Percentiles rank a stretch among this genome's conserved stretches.
These are phyloP conservation scores for Rutpela maculata DNA, from an alignment of 2,888 invertebrate genomes.

Conservation along the genomic window DNA sequence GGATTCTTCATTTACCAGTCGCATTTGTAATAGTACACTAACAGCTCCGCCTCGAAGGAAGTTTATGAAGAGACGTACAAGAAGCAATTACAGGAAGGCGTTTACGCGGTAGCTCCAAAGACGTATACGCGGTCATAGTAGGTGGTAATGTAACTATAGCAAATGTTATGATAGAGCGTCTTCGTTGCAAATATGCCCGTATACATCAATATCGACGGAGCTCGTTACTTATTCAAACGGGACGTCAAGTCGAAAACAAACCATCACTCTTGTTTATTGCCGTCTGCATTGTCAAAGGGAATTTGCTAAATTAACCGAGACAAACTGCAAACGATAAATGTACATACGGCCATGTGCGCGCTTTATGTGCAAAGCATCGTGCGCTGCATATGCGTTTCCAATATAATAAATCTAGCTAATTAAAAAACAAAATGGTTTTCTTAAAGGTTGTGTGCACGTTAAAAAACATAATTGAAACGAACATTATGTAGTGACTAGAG, in stretches of 20 bases:
- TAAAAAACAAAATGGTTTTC: slow-evolving; percentile 27
- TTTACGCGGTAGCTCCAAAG: slow-evolving; percentile 33
- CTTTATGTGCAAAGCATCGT: slow-evolving; percentile 20
- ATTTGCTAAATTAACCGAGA: slow-evolving; percentile 47
- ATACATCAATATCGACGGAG: slow-evolving; percentile 44
- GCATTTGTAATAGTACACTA: slow-evolving; percentile 32
- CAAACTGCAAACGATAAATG: slow-evolving; percentile 43
- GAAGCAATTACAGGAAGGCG: slow-evolving; percentile 34
- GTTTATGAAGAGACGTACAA: slow-evolving; percentile 33
- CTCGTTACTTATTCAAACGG: slow-evolving; percentile 44
- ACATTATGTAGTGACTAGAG: background rate
- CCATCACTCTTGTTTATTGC: slow-evolving; percentile 47
- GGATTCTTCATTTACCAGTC: slow-evolving; percentile 25
- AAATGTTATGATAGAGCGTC: slow-evolving; percentile 36
- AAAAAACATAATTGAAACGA: slow-evolving; percentile 25
- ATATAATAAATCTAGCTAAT: slow-evolving; percentile 12
- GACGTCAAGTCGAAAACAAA: slow-evolving; percentile 43
- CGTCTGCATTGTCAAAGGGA: slow-evolving; percentile 39
- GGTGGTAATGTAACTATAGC: slow-evolving; percentile 45
- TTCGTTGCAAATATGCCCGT: slow-evolving; percentile 37
- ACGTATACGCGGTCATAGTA: slow-evolving; percentile 32
- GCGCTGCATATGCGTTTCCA: slow-evolving; percentile 14
- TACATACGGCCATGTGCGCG: slow-evolving; percentile 17
- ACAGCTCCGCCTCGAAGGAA: slow-evolving; percentile 36
- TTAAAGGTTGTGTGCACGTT: slow-evolving; percentile 8